Evolutionary conservation across 2,888 invertebrate genomes (phyloP).

Genomic region (Drosophila mettleri): DNA sequence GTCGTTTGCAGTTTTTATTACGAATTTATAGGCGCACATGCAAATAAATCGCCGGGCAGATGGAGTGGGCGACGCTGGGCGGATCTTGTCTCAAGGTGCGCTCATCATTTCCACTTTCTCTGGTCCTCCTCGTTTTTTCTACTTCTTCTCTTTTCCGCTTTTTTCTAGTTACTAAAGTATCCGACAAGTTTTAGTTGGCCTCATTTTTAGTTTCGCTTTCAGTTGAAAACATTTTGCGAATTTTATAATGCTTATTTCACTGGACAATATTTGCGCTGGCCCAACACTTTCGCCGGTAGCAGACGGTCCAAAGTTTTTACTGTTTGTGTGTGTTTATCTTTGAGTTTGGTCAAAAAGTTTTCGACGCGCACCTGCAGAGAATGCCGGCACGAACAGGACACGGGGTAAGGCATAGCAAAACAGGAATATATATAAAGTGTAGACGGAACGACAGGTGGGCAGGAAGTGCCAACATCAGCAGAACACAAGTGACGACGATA

Average conservation of each 20-base stretch:
- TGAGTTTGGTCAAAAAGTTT: conserved; percentile 82
- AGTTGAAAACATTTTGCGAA: conserved; percentile 60
- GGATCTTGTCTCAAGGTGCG: conserved; percentile 43
- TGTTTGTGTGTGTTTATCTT: conserved; percentile 71
- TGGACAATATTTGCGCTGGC: conserved; percentile 61
- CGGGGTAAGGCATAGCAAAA: conserved; percentile 6
- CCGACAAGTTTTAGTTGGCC: conserved; percentile 42
- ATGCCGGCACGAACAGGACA: conserved; percentile 17
- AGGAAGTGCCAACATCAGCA: conserved; percentile 24
- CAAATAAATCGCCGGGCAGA: conserved; percentile 75
- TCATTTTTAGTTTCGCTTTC: conserved; percentile 60
- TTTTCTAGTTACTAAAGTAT: conserved; percentile 20
- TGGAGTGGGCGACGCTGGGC: background rate
- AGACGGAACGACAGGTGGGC: background rate
- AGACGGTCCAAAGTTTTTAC: conserved; percentile 43
- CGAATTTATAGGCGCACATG: conserved; percentile 82
- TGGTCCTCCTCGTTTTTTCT: background rate
- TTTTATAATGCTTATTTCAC: conserved; percentile 77
- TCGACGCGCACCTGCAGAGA: conserved; percentile 71
- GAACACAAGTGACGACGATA: conserved; percentile 51
- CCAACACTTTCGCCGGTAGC: conserved; percentile 68
- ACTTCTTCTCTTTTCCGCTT: background rate
- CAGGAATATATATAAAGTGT: conserved; percentile 12
- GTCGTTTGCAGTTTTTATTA: conserved; percentile 82
- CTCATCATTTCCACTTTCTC: conserved; percentile 35